Evolutionary conservation across 1,140 invertebrate species (phyloP).

Genomic region (Episyrphus balteatus): DNA sequence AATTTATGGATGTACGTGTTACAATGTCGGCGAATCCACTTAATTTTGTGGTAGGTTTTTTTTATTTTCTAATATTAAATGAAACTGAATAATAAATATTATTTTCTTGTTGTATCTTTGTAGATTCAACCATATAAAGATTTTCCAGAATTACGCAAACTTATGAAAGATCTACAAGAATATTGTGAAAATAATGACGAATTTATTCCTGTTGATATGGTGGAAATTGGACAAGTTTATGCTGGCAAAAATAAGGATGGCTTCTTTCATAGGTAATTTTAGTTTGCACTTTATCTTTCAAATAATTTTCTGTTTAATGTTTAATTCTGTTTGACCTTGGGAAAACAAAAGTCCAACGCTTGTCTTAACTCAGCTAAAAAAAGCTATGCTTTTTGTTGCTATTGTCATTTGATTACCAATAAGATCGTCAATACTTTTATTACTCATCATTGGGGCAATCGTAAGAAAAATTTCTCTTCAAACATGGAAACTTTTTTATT

Average conservation of each 20-base stretch:
- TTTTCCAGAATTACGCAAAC: conserved; percentile 20
- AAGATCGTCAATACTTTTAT: too few species aligned
- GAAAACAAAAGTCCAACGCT: too few species aligned
- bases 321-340: too few species aligned
- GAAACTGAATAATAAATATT: not conserved
- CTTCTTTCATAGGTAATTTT: conserved; percentile 26
- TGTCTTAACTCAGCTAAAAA: too few species aligned
- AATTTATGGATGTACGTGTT: conserved; percentile 29
- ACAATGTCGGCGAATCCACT: conserved; percentile 26
- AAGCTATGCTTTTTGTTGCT: too few species aligned
- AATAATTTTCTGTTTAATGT: too few species aligned
- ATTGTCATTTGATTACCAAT: too few species aligned
- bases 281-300: not conserved
- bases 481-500: too few species aligned
- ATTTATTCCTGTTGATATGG: conserved; percentile 12
- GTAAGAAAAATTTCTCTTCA: too few species aligned
- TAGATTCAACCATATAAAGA: conserved; percentile 32
- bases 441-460: too few species aligned
- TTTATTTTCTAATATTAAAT: not conserved
- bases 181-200: conserved; percentile 21
- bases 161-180: conserved; percentile 29
- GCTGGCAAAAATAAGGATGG: conserved; percentile 18
- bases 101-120: not conserved
- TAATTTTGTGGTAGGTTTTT: conserved; percentile 23
- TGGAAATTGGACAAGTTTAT: conserved; percentile 25